phyloP scores from a whole-genome alignment of 2,888 invertebrate genomes.

The Celastrina argiolus region DNA sequence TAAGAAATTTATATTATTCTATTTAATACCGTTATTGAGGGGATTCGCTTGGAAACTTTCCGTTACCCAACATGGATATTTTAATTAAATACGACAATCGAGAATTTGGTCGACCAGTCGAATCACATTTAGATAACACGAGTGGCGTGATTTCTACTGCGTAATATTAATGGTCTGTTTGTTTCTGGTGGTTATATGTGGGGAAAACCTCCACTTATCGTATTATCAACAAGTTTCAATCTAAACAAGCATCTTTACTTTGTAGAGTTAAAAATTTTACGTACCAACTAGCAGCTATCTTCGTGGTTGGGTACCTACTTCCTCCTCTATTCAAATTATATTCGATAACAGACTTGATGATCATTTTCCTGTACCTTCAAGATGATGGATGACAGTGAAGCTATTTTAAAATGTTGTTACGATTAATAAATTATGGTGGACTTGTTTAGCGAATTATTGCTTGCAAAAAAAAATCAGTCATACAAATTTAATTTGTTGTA shows the following conservation, averaged over 20 bases:
- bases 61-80: background rate
- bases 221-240: background rate
- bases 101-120: background rate
- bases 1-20: too few relatives aligned
- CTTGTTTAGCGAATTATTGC: background rate
- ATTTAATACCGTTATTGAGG: too few relatives aligned
- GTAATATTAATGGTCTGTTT: background rate
- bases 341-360: background rate
- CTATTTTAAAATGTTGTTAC: background rate
- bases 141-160: background rate
- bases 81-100: background rate
- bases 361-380: conserved; percentile 1
- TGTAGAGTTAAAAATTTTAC: background rate
- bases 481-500: too few relatives aligned
- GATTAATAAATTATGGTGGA: background rate
- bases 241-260: background rate
- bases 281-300: too few relatives aligned
- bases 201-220: background rate
- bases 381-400: background rate
- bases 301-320: background rate
- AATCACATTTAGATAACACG: background rate
- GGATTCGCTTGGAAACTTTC: too few relatives aligned
- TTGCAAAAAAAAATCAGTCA: too few relatives aligned
- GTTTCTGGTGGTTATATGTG: background rate
- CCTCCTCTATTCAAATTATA: background rate